Evolutionary conservation across 1,140 invertebrate genomes (phyloP), one percentile per base, ranked within the genome.

Genomic region (Lineus longissimus): DNA sequence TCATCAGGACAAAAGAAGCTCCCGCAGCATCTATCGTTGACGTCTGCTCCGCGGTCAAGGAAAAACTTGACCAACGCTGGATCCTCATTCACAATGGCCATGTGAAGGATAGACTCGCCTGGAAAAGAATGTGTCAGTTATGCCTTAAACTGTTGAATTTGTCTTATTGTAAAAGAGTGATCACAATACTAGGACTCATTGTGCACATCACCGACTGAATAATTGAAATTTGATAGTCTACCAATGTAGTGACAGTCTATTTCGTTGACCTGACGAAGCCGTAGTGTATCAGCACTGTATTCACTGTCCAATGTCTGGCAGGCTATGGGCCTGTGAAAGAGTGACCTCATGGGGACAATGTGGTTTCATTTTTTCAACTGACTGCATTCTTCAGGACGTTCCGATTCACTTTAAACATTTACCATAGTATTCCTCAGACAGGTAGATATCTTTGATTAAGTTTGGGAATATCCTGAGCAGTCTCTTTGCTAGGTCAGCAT

Each of bases 61-160:
- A 98, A 83, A 79, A 91, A 97, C 81, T 97, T 97, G 0, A 97
- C 94, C 93, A 98, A 95, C 0, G 91, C 88, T 0, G 95, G 94
- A 80, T 99, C 96, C 77, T 98, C 96, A 79, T 98, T 98, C 0
- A 97, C 95, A 70, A 98, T 97, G 0, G 95, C 94, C 78, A 98
- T 95, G 73, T 99, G 96, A 0, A 99, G 84, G 0, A 73, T 70
- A 60, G 72, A 76, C 62, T 83, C 81, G 22, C 81, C 81, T 82
- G 57, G 47, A 27, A 60, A 11, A 59, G 51, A 22, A 59, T 59
- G 23, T 25, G 9, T 2, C 2, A 23, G 2, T 25, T 6, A 43
- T 7, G 41, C 19, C 2, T 36, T 4, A 6, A 62, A 55, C 4
- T 30, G 4, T 6, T 7, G 29, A 19, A 2, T 19, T 22, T 54